A percentile compares a stretch with the other conserved stretches of the same genome.
These are phyloP conservation scores for Syndactyla subalaris DNA, from an alignment of 2,797 vertebrate species.

Conservation along the genomic window DNA sequence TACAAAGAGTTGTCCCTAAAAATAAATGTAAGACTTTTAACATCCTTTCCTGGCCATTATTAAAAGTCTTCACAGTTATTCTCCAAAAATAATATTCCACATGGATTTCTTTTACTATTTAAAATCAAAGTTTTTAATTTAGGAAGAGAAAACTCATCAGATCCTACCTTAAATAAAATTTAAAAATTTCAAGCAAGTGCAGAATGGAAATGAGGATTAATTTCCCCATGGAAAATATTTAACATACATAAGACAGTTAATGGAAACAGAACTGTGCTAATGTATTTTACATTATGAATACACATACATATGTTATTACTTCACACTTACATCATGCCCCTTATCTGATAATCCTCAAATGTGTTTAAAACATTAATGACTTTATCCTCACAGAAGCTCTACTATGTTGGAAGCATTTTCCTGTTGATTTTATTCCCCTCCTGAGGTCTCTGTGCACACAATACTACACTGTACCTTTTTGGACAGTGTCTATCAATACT, in stretches of 20 bases:
- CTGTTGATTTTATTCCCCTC: neutral
- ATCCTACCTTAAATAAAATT: conserved; percentile 10
- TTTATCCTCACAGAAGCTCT: conserved; percentile 22
- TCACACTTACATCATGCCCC: conserved; percentile 38
- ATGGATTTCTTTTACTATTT: conserved; percentile 13
- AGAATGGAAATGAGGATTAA: conserved; percentile 38
- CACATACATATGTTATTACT: conserved; percentile 45
- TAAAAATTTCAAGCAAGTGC: neutral
- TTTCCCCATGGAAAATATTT: conserved; percentile 47
- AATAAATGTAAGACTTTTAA: conserved; percentile 9
- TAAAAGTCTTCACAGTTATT: neutral
- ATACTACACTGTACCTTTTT: neutral
- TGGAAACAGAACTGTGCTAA: conserved; percentile 46
- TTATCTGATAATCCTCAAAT: conserved; percentile 54
- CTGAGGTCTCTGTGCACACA: neutral
- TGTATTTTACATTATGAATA: conserved; percentile 41
- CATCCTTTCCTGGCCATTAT: neutral
- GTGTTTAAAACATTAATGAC: conserved; percentile 61
- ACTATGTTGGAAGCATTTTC: neutral
- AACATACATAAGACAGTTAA: conserved; percentile 25
- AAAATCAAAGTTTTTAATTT: conserved; percentile 27
- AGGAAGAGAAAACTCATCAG: conserved; percentile 13
- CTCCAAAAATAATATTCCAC: conserved; percentile 29
- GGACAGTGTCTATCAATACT: neutral
- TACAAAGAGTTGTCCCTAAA: conserved; percentile 22